These are phyloP conservation scores for Dusona sp. DNA, from an alignment of 2,888 invertebrate species.

Conservation along the genomic window DNA sequence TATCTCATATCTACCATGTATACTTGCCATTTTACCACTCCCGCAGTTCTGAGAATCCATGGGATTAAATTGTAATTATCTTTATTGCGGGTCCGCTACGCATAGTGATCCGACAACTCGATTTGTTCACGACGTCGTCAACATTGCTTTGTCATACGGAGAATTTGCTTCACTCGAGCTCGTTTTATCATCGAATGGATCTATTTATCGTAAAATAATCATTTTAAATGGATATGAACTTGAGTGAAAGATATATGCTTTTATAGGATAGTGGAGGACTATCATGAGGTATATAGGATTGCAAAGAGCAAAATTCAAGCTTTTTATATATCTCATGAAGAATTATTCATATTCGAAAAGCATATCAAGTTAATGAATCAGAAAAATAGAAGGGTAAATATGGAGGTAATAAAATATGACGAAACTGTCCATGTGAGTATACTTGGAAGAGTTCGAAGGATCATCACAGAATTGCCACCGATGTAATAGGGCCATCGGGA, in stretches of 20 bases:
- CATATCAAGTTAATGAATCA: neutral
- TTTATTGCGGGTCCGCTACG: slow-evolving; percentile 76
- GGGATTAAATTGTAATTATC: slow-evolving; percentile 82
- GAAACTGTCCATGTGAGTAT: slow-evolving; percentile 35
- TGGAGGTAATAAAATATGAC: slow-evolving; percentile 41
- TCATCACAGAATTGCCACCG: slow-evolving; percentile 26
- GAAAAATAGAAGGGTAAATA: neutral
- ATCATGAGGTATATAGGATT: neutral
- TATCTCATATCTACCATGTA: slow-evolving; percentile 19
- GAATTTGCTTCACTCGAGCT: neutral
- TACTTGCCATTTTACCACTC: slow-evolving; percentile 33
- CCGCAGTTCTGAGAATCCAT: slow-evolving; percentile 63
- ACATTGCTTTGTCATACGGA: neutral
- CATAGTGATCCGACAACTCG: slow-evolving; percentile 7
- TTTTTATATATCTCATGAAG: neutral
- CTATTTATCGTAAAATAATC: neutral
- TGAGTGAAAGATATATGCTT: neutral
- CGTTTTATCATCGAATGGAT: neutral
- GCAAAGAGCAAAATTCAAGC: neutral
- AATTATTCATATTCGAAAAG: neutral
- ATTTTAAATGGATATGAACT: neutral
- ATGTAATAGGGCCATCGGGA: slow-evolving; percentile 62
- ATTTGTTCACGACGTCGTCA: neutral
- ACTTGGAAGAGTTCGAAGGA: slow-evolving; percentile 35
- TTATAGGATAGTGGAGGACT: neutral